A percentile compares a stretch with the other conserved stretches of the same genome.
phyloP scores from a whole-genome alignment of 2,888 invertebrate species.

The Apeira syringaria region DNA sequence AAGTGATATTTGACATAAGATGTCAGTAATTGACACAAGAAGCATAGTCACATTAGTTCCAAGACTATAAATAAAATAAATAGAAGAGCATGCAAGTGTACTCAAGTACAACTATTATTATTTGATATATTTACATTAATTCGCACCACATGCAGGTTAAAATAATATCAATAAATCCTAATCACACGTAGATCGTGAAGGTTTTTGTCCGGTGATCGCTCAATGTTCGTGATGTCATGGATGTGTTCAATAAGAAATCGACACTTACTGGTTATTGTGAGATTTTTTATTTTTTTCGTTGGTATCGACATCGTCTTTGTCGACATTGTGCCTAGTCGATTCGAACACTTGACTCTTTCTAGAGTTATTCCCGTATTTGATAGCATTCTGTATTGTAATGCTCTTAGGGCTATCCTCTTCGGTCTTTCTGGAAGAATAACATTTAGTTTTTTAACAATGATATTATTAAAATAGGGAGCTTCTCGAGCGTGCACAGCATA shows the following conservation, averaged over 20 bases:
- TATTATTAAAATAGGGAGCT: too few species aligned
- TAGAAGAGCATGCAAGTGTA: background rate
- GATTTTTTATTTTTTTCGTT: slow-evolving; percentile 85
- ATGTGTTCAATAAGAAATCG: slow-evolving; percentile 13
- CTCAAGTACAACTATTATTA: too few species aligned
- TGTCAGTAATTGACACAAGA: too few species aligned
- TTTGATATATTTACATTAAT: slow-evolving; percentile 1
- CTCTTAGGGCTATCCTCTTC: slow-evolving; percentile 76
- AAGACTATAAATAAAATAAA: too few species aligned
- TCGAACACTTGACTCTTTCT: slow-evolving; percentile 88
- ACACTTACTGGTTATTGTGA: slow-evolving; percentile 73
- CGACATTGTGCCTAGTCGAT: slow-evolving; percentile 87
- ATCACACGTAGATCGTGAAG: slow-evolving; percentile 4
- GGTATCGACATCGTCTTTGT: slow-evolving; percentile 89
- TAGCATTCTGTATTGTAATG: slow-evolving; percentile 72
- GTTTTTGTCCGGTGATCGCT: background rate
- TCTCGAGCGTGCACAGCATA: too few species aligned
- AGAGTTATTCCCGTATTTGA: slow-evolving; percentile 72
- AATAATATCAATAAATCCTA: slow-evolving; percentile 1
- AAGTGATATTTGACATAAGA: too few species aligned
- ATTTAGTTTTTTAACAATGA: slow-evolving; percentile 32
- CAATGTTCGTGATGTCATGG: slow-evolving; percentile 11
- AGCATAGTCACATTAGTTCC: too few species aligned
- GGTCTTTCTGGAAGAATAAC: slow-evolving; percentile 74
- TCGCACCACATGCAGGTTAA: slow-evolving; percentile 16